These are phyloP conservation scores for Notamacropus eugenii DNA, from an alignment of 2,797 vertebrate genomes.

Conservation along the genomic window DNA sequence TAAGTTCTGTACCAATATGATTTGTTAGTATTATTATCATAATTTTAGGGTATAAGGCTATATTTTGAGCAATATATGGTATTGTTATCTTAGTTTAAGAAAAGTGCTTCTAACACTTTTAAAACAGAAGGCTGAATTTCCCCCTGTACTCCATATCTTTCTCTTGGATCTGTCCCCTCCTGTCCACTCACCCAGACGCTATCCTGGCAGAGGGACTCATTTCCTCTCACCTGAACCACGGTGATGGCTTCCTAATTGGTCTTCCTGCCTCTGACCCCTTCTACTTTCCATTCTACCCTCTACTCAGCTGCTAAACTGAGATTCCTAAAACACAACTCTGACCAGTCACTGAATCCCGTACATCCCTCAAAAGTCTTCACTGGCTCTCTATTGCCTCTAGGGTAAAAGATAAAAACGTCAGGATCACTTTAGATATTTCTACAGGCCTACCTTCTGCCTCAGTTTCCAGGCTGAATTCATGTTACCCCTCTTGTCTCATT, in stretches of 20 bases:
- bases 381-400: background rate
- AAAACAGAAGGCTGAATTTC: background rate
- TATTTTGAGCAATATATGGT: background rate
- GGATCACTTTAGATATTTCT: background rate
- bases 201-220: background rate
- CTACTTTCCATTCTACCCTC: background rate
- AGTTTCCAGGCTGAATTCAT: background rate
- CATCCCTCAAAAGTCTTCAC: background rate
- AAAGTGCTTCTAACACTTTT: slow-evolving; percentile 12
- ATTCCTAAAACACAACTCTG: background rate
- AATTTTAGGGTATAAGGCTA: background rate
- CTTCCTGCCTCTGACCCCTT: background rate
- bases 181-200: background rate
- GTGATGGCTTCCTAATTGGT: background rate
- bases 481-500: background rate
- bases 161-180: background rate
- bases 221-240: background rate
- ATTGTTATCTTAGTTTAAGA: background rate
- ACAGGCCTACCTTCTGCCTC: background rate
- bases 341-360: too few species aligned
- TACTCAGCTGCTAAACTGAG: background rate
- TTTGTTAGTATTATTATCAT: background rate
- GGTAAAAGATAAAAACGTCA: background rate
- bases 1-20: background rate
- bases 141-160: background rate